Conservation (phyloP, 2,113 vertebrate species). For the Sturnira hondurensis region DNA sequence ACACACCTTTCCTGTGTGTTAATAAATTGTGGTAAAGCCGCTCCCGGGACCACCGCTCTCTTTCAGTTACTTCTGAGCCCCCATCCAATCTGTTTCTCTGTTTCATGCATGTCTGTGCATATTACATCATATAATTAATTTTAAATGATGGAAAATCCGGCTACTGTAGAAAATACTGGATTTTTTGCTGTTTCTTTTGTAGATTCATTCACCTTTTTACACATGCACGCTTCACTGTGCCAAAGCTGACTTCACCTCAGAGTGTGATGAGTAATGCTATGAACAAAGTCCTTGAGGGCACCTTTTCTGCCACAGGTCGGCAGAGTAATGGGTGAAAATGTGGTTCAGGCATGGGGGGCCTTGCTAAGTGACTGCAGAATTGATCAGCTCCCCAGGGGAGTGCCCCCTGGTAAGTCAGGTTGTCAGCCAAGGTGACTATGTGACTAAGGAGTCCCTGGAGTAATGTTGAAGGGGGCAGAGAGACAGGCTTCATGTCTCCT, state of each 20-base stretch:
- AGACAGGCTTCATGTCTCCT: slow-evolving; percentile 26
- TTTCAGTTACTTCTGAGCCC: background rate
- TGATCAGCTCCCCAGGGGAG: background rate
- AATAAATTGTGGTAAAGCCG: background rate
- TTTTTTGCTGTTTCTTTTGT: background rate
- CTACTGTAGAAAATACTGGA: background rate
- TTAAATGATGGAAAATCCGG: background rate
- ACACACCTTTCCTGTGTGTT: background rate
- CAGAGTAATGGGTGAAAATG: background rate
- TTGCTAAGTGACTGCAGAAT: background rate
- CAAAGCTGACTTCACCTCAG: background rate
- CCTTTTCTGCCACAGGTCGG: background rate
- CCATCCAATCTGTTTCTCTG: background rate
- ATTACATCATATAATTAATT: background rate
- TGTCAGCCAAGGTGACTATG: background rate
- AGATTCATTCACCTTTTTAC: background rate
- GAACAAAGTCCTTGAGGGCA: background rate
- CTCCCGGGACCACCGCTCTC: background rate
- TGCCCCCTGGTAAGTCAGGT: background rate
- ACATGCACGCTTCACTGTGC: background rate
- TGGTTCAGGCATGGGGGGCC: background rate
- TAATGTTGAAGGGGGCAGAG: background rate
- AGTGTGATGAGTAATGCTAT: background rate
- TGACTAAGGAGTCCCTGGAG: background rate
- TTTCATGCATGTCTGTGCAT: background rate